Percentiles rank a stretch among this genome's conserved stretches.
These are phyloP conservation scores for Lophotriccus pileatus DNA, from an alignment of 2,797 vertebrate genomes.

Conservation along the genomic window DNA sequence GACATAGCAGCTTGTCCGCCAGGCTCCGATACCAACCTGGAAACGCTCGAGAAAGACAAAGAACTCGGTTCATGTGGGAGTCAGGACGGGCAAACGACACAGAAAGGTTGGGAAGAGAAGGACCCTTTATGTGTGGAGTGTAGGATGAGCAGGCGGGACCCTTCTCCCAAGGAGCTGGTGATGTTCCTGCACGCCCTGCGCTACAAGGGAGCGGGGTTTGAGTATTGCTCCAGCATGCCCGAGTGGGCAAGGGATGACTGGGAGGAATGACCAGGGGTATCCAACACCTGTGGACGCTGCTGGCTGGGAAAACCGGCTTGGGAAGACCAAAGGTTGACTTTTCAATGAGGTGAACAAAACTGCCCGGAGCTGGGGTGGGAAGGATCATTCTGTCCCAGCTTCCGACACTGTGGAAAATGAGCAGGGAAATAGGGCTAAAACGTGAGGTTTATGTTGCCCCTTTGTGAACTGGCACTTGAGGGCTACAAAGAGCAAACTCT, in stretches of 20 bases:
- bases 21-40: neutral
- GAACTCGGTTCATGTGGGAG: neutral
- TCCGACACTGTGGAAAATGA: neutral
- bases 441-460: rapidly evolving
- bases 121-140: slow-evolving; percentile 91
- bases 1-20: rapidly evolving
- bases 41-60: neutral
- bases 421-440: rapidly evolving
- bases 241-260: slow-evolving; percentile 93
- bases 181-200: slow-evolving; percentile 95
- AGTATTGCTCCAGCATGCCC: slow-evolving; percentile 87
- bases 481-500: rapidly evolving
- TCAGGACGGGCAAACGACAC: neutral
- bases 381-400: rapidly evolving
- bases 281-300: rapidly evolving
- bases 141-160: slow-evolving; percentile 82
- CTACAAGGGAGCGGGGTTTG: slow-evolving; percentile 93
- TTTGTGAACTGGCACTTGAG: neutral
- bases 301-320: rapidly evolving
- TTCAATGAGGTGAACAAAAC: neutral
- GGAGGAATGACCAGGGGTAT: slow-evolving; percentile 67
- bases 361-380: neutral
- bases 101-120: slow-evolving; percentile 6
- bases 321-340: neutral
- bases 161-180: slow-evolving; percentile 87